Base-by-base conservation (phyloP, 2,113 vertebrate species). In the Melanostigma gelatinosum region DNA sequence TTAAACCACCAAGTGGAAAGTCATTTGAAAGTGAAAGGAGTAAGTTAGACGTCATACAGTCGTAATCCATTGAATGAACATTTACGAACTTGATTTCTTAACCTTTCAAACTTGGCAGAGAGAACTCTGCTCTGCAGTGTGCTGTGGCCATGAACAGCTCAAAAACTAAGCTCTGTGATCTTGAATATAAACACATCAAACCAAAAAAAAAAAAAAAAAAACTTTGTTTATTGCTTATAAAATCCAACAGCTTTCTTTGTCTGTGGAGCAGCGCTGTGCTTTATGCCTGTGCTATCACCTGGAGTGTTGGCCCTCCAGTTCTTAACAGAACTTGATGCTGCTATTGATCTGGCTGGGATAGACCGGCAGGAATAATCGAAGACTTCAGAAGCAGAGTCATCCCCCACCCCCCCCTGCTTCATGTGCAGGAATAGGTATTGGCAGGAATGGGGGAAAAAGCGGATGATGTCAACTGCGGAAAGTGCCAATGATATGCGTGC, bases 341-440 rank as follows among this genome's bases (percentile, higher is more conserved):
- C 50, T 86, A 91, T 91, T 83, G 90, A 91, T 91, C 85, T 7
- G 40, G 40, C 44, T 42, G 70, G 61, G 63, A 46, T 0, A 78
- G 82, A 77, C 18, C 18, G 36, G 65, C 54, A 38, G 52, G 71
- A 87, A 77, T 65, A 87, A 84, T 77, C 70, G 24, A 68, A 62
- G 55, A 54, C 77, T 48, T 44, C 58, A 79, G 36, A 68, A 82
- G 80, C 79, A 60, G 84, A 91, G 81, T 91, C 89, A 86, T 78
- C 82, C 65, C 24, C 54, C n/a, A n/a, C 66, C 32, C 32, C 32
- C 32, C 29, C 29, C 65, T 24, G 48, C 66, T 80, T 84, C 80
- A 72, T 85, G 82, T 84, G 84, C 79, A 60, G 80, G 83, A 70
- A 80, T 69, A 61, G 62, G 22, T 83, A 74, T 68, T 86, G 80